phyloP scores from a whole-genome alignment of 2,113 vertebrate genomes.

The Cervus canadensis region DNA sequence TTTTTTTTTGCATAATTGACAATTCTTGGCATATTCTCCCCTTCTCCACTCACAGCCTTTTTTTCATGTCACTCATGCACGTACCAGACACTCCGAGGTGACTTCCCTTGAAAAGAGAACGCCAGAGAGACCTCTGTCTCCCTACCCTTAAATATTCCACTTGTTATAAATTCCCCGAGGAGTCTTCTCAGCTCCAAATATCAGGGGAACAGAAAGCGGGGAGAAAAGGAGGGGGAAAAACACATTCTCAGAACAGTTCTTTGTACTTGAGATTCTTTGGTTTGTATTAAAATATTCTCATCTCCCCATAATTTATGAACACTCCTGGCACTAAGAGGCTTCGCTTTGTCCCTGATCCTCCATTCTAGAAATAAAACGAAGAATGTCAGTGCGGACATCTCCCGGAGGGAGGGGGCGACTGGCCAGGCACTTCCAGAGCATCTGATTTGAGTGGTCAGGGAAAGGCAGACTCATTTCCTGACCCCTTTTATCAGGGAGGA shows the following conservation, averaged over 20 bases:
- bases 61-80: conserved; percentile 81
- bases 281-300: conserved; percentile 80
- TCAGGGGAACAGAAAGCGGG: conserved; percentile 60
- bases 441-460: neutral
- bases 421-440: neutral
- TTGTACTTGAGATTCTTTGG: conserved; percentile 76
- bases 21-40: conserved; percentile 80
- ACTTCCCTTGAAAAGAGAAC: conserved; percentile 81
- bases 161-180: conserved; percentile 81
- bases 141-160: conserved; percentile 81
- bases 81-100: conserved; percentile 81
- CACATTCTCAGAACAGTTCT: conserved; percentile 74
- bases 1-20: conserved; percentile 83
- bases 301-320: conserved; percentile 74
- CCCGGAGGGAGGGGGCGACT: accelerated
- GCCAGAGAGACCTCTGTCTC: conserved; percentile 79
- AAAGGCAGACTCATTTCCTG: neutral
- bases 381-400: neutral
- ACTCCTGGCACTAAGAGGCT: conserved; percentile 51
- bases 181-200: conserved; percentile 75
- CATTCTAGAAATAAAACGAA: conserved; percentile 47
- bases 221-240: neutral
- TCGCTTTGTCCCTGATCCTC: conserved; percentile 32
- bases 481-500: neutral
- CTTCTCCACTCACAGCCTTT: conserved; percentile 74